Conservation (phyloP, 2,888 invertebrate genomes). For the Entomobrya proxima region DNA sequence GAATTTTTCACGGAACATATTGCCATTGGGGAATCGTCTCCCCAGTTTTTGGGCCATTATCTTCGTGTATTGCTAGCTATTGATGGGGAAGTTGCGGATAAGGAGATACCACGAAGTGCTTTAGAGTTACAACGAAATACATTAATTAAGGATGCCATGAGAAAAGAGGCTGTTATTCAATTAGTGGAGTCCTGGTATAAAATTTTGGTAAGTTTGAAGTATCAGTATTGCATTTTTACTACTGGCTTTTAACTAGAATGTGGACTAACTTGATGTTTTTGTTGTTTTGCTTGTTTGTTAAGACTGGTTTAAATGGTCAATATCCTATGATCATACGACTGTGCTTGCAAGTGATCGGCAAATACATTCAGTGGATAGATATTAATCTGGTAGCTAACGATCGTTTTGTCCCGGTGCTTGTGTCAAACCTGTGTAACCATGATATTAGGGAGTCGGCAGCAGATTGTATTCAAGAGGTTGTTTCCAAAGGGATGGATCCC, state of each 20-base stretch:
- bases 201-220: constrained; percentile 79
- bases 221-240: not conserved
- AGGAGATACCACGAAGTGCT: constrained; percentile 78
- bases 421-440: constrained; percentile 77
- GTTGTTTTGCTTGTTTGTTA: not conserved
- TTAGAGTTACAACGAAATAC: constrained; percentile 79
- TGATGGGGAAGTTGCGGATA: constrained; percentile 80
- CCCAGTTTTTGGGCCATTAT: constrained; percentile 79
- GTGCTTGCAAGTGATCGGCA: constrained; percentile 77
- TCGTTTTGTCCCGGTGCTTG: constrained; percentile 79
- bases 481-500: constrained; percentile 81
- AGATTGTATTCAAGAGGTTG: constrained; percentile 80
- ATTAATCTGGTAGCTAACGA: constrained; percentile 81
- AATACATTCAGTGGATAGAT: constrained; percentile 81
- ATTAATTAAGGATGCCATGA: constrained; percentile 80
- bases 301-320: constrained; percentile 77
- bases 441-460: constrained; percentile 79
- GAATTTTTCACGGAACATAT: constrained; percentile 79
- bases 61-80: constrained; percentile 79
- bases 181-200: constrained; percentile 80
- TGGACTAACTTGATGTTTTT: not conserved
- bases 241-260: not conserved
- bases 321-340: constrained; percentile 53
- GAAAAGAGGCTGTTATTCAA: constrained; percentile 79
- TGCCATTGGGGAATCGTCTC: constrained; percentile 76